Evolutionary conservation across 2,113 vertebrate genomes (phyloP).

Genomic region (Ifrita kowaldi): DNA sequence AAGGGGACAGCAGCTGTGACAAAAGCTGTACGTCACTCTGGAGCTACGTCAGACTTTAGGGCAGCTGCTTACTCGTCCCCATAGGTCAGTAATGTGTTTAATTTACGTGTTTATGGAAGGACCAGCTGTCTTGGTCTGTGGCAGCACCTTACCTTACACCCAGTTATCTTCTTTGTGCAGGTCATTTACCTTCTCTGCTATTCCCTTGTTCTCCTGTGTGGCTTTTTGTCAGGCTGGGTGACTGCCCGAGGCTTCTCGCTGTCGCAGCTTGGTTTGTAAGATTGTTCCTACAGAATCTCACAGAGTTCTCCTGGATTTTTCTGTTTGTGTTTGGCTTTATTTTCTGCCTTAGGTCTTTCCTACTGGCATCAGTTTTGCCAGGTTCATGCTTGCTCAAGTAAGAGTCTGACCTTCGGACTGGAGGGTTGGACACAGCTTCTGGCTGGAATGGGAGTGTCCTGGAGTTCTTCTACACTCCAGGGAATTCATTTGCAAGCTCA

Average conservation of each 20-base stretch:
- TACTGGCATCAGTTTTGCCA: not conserved
- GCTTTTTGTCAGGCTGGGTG: not conserved
- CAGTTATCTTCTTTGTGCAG: not conserved
- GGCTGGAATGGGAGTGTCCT: not conserved
- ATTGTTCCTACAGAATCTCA: not conserved
- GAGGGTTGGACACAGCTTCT: not conserved
- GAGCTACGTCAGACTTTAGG: not conserved
- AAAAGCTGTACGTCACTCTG: not conserved
- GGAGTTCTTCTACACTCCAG: not conserved
- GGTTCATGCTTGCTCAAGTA: not conserved
- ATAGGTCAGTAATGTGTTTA: not conserved
- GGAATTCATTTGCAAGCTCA: not conserved
- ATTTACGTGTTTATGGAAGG: not conserved
- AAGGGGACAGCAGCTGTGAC: not conserved
- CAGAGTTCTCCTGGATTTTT: not conserved
- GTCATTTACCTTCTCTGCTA: not conserved
- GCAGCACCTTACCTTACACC: not conserved
- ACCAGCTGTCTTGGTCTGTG: not conserved
- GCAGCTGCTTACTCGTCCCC: not conserved
- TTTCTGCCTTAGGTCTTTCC: not conserved
- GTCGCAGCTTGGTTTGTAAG: not conserved
- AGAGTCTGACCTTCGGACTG: not conserved
- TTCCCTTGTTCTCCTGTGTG: not conserved
- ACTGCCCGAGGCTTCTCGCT: rapidly evolving
- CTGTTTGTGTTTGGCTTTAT: not conserved